Percentiles rank a stretch among this genome's conserved stretches.
Evolutionary conservation across 1,140 invertebrate species (phyloP).

Genomic region (Palaemon carinicauda): DNA sequence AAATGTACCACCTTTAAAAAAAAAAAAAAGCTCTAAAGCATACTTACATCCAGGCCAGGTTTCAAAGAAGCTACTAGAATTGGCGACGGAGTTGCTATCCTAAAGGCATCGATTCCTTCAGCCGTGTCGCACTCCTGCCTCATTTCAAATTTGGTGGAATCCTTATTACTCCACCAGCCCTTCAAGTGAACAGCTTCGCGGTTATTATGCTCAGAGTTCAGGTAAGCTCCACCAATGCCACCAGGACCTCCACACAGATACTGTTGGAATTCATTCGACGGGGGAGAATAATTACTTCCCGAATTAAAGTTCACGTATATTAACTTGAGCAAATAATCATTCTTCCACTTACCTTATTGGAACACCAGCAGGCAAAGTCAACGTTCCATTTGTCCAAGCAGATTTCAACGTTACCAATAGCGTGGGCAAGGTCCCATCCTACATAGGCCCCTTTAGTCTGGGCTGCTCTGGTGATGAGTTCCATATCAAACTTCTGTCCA

Average conservation of each 20-base stretch:
- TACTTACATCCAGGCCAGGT: constrained; percentile 68
- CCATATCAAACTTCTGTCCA: constrained; percentile 72
- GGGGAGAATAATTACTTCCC: no score
- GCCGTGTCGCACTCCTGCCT: constrained; percentile 66
- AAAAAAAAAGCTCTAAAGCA: no score
- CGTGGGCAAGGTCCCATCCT: constrained; percentile 74
- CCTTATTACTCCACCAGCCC: constrained; percentile 66
- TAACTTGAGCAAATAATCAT: no score
- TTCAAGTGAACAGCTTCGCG: constrained; percentile 61
- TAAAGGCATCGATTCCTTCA: constrained; percentile 67
- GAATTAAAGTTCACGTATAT: neutral
- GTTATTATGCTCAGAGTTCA: constrained; percentile 65
- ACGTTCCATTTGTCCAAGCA: constrained; percentile 73
- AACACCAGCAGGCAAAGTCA: constrained; percentile 75
- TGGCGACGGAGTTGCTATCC: constrained; percentile 70
- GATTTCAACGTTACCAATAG: constrained; percentile 71
- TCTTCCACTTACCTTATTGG: constrained; percentile 69
- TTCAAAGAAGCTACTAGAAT: constrained; percentile 68
- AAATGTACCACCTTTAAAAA: no score
- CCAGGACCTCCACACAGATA: constrained; percentile 72
- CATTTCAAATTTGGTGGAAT: constrained; percentile 62
- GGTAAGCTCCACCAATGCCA: constrained; percentile 68
- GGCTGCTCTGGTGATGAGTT: constrained; percentile 68
- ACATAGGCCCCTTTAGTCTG: constrained; percentile 70
- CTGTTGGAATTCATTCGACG: constrained; percentile 60